A percentile compares a stretch with the other conserved stretches of the same genome.
Conservation (phyloP, 2,113 vertebrate species). For the Nerophis ophidion region DNA sequence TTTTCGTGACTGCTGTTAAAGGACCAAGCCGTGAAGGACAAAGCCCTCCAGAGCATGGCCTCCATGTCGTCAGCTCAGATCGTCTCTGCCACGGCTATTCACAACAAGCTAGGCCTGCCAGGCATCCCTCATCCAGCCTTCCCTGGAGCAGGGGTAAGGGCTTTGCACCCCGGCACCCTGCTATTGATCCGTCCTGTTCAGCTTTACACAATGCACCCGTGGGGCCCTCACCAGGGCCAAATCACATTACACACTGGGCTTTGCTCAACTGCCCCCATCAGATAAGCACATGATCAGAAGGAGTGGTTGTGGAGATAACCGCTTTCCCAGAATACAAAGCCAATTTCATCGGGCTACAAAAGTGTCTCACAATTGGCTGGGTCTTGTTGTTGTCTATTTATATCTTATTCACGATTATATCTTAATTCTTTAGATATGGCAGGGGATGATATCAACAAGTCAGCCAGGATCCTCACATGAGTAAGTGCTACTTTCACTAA, state of each 20-base stretch:
- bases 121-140: conserved; percentile 95
- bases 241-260: conserved; percentile 68
- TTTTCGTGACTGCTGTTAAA: conserved; percentile 85
- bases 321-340: conserved; percentile 45
- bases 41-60: conserved; percentile 99
- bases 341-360: conserved; percentile 48
- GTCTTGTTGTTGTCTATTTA: conserved; percentile 43
- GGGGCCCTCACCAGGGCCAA: conserved; percentile 46
- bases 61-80: conserved; percentile 99
- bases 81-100: conserved; percentile 97
- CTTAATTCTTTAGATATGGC: conserved; percentile 85
- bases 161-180: conserved; percentile 30
- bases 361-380: conserved; percentile 42
- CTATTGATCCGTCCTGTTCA: conserved; percentile 48
- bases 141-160: conserved; percentile 94
- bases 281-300: conserved; percentile 64
- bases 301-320: conserved; percentile 63
- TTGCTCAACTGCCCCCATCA: conserved; percentile 60
- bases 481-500: conserved; percentile 73
- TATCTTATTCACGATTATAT: conserved; percentile 57
- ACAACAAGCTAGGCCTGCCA: conserved; percentile 98
- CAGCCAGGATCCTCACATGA: conserved; percentile 98
- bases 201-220: conserved; percentile 43
- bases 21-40: conserved; percentile 99
- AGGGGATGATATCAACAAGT: conserved; percentile 93